Conservation (phyloP, 2,888 invertebrate genomes). For the Agriopis marginaria region DNA sequence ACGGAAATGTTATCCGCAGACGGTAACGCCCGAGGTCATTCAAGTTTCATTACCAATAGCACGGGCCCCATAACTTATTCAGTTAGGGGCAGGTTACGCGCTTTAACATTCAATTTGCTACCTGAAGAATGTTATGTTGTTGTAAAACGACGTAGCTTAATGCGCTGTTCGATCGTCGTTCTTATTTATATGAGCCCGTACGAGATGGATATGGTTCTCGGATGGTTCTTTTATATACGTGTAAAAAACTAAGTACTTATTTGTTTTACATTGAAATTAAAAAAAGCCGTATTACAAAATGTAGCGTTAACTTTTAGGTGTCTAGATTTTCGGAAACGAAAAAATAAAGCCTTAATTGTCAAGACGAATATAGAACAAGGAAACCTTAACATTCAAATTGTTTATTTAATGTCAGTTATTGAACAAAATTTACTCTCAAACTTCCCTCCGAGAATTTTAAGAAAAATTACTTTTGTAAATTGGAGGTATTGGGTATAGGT, state of each 20-base stretch:
- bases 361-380: too few species aligned
- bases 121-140: slow-evolving; percentile 68
- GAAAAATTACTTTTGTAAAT: too few species aligned
- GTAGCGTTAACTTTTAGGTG: too few species aligned
- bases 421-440: too few species aligned
- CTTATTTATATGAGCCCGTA: slow-evolving; percentile 33
- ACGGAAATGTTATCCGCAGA: slow-evolving; percentile 71
- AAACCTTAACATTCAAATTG: too few species aligned
- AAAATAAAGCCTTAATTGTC: too few species aligned
- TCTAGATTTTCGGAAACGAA: too few species aligned
- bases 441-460: too few species aligned
- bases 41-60: slow-evolving; percentile 84
- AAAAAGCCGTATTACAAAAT: too few species aligned
- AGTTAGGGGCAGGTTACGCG: slow-evolving; percentile 79
- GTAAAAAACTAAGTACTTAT: slow-evolving; percentile 8
- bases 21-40: slow-evolving; percentile 75
- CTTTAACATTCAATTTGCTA: slow-evolving; percentile 83
- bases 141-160: slow-evolving; percentile 49
- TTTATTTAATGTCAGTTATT: too few species aligned
- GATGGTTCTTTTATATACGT: slow-evolving; percentile 9
- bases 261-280: not conserved
- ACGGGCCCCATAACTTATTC: slow-evolving; percentile 81
- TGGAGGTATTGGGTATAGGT: too few species aligned
- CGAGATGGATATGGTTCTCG: slow-evolving; percentile 13
- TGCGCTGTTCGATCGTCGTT: slow-evolving; percentile 44